Evolutionary conservation across 2,113 vertebrate genomes (phyloP).

Genomic region (Myrmophylax atrothorax): DNA sequence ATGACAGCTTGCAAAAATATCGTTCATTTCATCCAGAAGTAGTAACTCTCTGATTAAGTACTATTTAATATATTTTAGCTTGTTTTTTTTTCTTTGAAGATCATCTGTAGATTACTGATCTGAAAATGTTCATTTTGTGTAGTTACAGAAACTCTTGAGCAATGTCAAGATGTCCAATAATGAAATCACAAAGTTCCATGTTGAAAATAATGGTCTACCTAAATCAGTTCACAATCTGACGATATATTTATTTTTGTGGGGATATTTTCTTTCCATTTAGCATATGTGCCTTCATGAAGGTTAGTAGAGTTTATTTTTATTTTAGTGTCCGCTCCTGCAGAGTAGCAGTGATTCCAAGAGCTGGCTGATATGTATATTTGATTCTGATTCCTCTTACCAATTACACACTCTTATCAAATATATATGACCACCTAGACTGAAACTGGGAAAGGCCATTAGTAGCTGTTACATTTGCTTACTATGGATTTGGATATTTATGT

Average conservation of each 20-base stretch:
- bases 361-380: neutral
- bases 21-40: neutral
- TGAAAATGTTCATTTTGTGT: neutral
- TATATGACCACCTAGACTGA: neutral
- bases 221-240: neutral
- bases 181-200: neutral
- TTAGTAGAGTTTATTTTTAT: neutral
- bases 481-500: neutral
- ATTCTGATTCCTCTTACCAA: neutral
- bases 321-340: neutral
- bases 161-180: fast-evolving
- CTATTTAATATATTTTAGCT: neutral
- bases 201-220: neutral
- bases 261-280: neutral
- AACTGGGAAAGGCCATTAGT: neutral
- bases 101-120: neutral
- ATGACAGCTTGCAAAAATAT: neutral
- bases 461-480: neutral
- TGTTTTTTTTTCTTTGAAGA: neutral
- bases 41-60: neutral
- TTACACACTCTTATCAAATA: neutral
- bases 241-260: neutral
- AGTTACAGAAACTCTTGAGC: neutral
- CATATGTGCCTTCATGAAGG: neutral
- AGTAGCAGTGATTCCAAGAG: neutral